These are phyloP conservation scores for Drosophila lutescens DNA, from an alignment of 2,888 invertebrate species.

Conservation along the genomic window DNA sequence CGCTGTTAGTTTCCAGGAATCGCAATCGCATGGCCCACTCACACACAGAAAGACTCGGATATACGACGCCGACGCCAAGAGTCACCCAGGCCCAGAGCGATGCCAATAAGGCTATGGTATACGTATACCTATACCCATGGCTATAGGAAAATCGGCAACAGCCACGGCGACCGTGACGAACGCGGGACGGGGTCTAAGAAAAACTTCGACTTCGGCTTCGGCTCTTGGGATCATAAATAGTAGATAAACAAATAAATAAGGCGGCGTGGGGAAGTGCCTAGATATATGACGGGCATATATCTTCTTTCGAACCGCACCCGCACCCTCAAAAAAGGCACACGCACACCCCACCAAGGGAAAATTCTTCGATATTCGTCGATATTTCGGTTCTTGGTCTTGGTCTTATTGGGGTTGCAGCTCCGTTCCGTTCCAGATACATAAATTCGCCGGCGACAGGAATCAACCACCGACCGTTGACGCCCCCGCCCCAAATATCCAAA, in stretches of 20 bases:
- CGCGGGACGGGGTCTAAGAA: conserved; percentile 29
- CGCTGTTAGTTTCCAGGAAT: conserved; percentile 84
- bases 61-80: conserved; percentile 40
- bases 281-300: conserved; percentile 76
- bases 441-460: conserved; percentile 51
- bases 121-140: conserved; percentile 9
- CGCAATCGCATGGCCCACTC: conserved; percentile 53
- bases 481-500: conserved; percentile 11
- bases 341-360: conserved; percentile 16
- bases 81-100: conserved; percentile 44
- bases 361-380: conserved; percentile 45
- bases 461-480: conserved; percentile 60
- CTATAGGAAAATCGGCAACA: conserved; percentile 58
- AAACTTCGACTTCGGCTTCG: conserved; percentile 22
- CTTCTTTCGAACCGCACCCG: conserved; percentile 53
- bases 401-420: conserved; percentile 54
- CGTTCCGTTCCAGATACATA: conserved; percentile 66
- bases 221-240: conserved; percentile 62
- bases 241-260: conserved; percentile 76
- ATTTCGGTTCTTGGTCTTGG: conserved; percentile 33
- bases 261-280: conserved; percentile 20
- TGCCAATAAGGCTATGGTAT: conserved; percentile 36
- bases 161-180: conserved; percentile 66
- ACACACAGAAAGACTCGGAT: conserved; percentile 23
- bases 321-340: conserved; percentile 40